phyloP scores from a whole-genome alignment of 2,797 vertebrate genomes.

The Myotis pilosus region DNA sequence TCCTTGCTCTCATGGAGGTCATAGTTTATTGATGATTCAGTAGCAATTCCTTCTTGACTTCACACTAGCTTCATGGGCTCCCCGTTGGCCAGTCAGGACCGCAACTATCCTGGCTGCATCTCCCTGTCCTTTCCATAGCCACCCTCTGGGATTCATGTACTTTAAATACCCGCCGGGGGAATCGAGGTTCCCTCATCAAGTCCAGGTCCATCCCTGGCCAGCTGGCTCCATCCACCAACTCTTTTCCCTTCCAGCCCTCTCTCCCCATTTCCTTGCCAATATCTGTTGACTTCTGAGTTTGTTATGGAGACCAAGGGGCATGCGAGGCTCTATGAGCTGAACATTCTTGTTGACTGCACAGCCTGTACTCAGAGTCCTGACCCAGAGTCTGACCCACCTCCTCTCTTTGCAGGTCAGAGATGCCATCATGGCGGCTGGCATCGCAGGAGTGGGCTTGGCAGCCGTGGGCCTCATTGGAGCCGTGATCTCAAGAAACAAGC shows the following conservation, averaged over 20 bases:
- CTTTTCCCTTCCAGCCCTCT: background rate
- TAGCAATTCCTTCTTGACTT: background rate
- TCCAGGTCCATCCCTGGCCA: background rate
- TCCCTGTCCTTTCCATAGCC: background rate
- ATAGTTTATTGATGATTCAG: background rate
- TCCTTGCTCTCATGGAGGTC: background rate
- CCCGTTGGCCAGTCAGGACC: background rate
- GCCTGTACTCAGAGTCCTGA: background rate
- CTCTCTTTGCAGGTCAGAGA: slow-evolving; percentile 73
- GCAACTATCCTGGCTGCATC: background rate
- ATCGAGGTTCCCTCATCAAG: background rate
- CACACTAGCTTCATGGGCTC: background rate
- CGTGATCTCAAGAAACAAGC: slow-evolving; percentile 62
- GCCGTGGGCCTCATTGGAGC: slow-evolving; percentile 51
- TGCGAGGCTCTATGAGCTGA: background rate
- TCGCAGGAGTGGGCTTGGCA: slow-evolving; percentile 52
- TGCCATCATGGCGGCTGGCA: background rate
- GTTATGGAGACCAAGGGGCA: background rate
- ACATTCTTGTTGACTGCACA: no score
- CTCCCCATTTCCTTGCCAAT: background rate
- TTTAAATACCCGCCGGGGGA: background rate
- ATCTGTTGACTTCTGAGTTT: background rate
- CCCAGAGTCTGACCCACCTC: background rate
- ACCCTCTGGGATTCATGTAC: background rate
- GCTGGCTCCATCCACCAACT: background rate